Evolutionary conservation across 2,113 vertebrate genomes (phyloP).

Genomic region (cat (Felis catus)): DNA sequence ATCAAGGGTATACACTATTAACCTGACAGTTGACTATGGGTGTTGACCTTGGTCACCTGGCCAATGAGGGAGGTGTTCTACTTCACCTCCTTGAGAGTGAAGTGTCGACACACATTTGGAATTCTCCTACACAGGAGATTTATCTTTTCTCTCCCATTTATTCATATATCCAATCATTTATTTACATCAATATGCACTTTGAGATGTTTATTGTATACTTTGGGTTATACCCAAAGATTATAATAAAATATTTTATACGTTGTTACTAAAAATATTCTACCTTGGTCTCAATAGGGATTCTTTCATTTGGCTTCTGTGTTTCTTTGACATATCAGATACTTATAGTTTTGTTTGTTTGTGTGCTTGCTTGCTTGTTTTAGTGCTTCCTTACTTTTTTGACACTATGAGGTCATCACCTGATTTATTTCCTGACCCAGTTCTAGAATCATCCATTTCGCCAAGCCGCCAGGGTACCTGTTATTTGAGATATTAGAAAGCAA

Average conservation of each 20-base stretch:
- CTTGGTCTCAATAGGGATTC: neutral
- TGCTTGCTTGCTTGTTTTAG: neutral
- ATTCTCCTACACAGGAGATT: neutral
- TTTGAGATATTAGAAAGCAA: neutral
- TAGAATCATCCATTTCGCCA: neutral
- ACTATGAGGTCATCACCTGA: neutral
- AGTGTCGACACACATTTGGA: neutral
- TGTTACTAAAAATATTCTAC: neutral
- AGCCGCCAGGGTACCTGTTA: neutral
- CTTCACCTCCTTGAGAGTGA: neutral
- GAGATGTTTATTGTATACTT: neutral
- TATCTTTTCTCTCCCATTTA: neutral
- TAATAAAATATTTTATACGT: neutral
- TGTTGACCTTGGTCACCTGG: neutral
- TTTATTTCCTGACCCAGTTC: neutral
- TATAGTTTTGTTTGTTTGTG: neutral
- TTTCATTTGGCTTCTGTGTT: neutral
- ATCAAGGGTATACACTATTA: neutral
- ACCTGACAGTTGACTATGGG: neutral
- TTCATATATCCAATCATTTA: neutral
- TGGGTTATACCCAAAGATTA: neutral
- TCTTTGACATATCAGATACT: neutral
- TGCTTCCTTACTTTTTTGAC: neutral
- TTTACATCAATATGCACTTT: neutral
- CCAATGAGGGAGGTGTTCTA: no score